Evolutionary conservation across 2,113 vertebrate species (phyloP), one percentile per base, ranked within the genome.

Genomic region (Grammomys dolichurus): DNA sequence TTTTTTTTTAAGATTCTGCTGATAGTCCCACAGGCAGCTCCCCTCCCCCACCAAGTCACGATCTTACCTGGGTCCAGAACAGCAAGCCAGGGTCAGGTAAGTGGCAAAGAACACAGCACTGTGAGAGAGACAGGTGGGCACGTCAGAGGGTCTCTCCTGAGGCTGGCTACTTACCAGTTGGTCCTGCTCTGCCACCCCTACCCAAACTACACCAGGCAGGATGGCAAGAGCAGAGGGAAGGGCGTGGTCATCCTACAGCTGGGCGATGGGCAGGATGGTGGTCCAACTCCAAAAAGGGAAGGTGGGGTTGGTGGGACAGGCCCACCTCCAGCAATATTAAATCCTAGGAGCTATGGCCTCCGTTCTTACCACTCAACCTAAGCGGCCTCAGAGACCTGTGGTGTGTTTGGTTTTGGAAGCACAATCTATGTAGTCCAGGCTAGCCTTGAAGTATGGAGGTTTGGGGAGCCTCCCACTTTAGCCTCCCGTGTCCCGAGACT

Each of bases 1-100:
- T 67, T 46, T 33, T 33, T 58, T 46, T 33, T n/a, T 58, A 60
- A 91, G 19, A 16, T 43, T 54, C 11, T 90, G 60, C 16, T 90
- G 14, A 11, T 4, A 26, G 78, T 67, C 13, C 51, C 46, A 75
- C 40, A 76, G 22, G 51, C 4, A 54, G 11, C 1, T 5, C 11
- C 72, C 63, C 48, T 11, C 22, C 40, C 40, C 33, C 56, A 14
- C 77, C 28, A 48, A 94, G 73, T 73, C 60, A 24, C 31, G 36
- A 40, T 72, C 97, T 95, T 98, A 99, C 99, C 99, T 99, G 96
- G 99, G 99, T 97, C 98, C 99, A 2, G 99, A 98, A 97, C 99
- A 99, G 99, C 99, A 99, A 90, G 99, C 99, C 11, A 99, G 98
- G 72, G 98, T 99, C 98, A 99, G 93, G 95, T 99, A 99, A n/a